Evolutionary conservation across 2,797 vertebrate genomes (phyloP).

Genomic region (Pangasius sanitwongsei): DNA sequence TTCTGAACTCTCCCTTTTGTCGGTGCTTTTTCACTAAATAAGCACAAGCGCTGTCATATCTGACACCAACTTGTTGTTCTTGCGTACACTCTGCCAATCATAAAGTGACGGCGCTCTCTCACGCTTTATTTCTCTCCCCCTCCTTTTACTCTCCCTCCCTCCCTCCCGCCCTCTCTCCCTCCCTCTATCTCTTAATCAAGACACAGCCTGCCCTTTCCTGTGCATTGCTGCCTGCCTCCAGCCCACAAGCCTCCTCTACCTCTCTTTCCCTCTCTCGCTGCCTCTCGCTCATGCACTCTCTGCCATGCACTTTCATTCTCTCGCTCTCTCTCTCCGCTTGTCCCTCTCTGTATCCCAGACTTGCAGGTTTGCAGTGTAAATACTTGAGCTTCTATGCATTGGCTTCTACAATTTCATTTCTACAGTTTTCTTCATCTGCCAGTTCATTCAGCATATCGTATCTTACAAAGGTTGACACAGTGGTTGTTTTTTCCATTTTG

Average conservation of each 20-base stretch:
- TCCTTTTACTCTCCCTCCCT: constrained; percentile 24
- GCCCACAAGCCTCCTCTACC: constrained; percentile 64
- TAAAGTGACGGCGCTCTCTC: constrained; percentile 64
- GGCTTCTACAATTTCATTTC: neutral
- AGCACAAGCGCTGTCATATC: constrained; percentile 2
- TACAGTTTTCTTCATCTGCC: constrained; percentile 1
- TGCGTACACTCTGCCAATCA: neutral
- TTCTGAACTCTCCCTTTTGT: neutral
- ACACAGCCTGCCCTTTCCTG: constrained; percentile 79
- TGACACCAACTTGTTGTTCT: constrained; percentile 18
- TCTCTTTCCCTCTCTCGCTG: constrained; percentile 36
- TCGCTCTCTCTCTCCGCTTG: constrained; percentile 24
- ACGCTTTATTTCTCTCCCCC: constrained; percentile 44
- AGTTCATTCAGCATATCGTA: constrained; percentile 1
- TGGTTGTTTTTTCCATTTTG: neutral
- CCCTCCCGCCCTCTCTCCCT: constrained; percentile 37
- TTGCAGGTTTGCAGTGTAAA: constrained; percentile 45
- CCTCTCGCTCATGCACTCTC: constrained; percentile 40
- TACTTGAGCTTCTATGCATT: constrained; percentile 32
- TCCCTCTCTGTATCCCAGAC: constrained; percentile 40
- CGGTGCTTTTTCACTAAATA: neutral
- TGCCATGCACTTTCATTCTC: constrained; percentile 51
- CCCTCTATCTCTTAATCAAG: constrained; percentile 77
- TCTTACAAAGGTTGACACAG: constrained; percentile 1
- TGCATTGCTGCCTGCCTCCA: constrained; percentile 69